Base-by-base conservation (phyloP, 2,113 vertebrate species). In the Gobiocypris rarus region DNA sequence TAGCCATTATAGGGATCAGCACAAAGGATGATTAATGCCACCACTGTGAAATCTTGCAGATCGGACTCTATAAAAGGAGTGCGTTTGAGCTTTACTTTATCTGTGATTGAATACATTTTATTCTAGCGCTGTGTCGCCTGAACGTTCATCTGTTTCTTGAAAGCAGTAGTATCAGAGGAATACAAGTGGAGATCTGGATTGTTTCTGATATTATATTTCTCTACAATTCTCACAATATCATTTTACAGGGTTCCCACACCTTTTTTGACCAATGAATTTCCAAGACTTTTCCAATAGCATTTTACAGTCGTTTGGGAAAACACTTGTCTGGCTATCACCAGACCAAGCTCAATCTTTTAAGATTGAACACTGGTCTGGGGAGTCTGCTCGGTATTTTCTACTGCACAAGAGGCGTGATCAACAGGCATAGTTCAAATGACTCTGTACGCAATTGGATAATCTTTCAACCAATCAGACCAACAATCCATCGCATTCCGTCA, bases 1-100 rank as follows among this genome's bases (percentile, higher is more conserved):
- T 81, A 89, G 83, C 74, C 74, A 85, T 85, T 85, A 86, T 43
- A 82, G 75, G 85, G 83, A 86, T 88, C 78, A 87, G 82, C 71
- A 83, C 78, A 85, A 69, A 86, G 75, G 75, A 87, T 65, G 52
- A 79, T 89, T 84, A 88, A 86, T 84, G 78, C 87, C 71, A 81
- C 83, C 61, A 82, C 71, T 84, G 83, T 83, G 81, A 87, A 88
- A 85, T 86, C 88, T 84, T 84, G 67, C 79, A 83, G 80, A 82
- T 74, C 76, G 69, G 69, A 87, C 87, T 83, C 79, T 86, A 85
- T 86, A 89, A 86, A 54, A 82, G 43, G 9, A 81, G 73, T 58
- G 41, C 41, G 48, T 67, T 41, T n/a, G 52, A 81, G 83, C 24
- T 88, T 65, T 77, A 48, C 75, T 82, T 48, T 63, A 84, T 82